phyloP scores from a whole-genome alignment of 2,888 invertebrate species.

The Aphodius granarius region DNA sequence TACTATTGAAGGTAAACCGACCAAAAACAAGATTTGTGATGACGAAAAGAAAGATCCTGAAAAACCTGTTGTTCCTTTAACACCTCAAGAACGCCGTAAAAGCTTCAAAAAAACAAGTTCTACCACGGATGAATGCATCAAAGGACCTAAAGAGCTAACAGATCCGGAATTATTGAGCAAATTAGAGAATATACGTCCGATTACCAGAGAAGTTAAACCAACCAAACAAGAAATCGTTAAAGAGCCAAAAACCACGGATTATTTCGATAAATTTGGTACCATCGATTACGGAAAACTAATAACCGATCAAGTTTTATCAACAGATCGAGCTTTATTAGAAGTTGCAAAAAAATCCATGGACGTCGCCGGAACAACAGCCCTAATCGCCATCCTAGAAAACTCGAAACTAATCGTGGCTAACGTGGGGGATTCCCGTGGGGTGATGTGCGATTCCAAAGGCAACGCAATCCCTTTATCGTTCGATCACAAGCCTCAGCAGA shows the following conservation, averaged over 20 bases:
- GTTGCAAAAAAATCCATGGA: constrained; percentile 77
- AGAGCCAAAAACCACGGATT: constrained; percentile 60
- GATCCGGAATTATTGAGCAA: constrained; percentile 69
- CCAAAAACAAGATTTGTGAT: constrained; percentile 35
- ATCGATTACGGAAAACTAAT: constrained; percentile 81
- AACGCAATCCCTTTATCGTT: constrained; percentile 90
- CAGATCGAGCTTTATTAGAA: constrained; percentile 79
- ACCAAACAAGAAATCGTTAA: constrained; percentile 55
- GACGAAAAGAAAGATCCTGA: constrained; percentile 54
- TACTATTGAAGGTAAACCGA: constrained; percentile 61
- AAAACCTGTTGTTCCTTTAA: constrained; percentile 51
- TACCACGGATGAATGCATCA: constrained; percentile 56
- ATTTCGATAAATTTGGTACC: constrained; percentile 70
- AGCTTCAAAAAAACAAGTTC: constrained; percentile 69
- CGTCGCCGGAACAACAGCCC: constrained; percentile 87
- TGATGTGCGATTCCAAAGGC: constrained; percentile 90
- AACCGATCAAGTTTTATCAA: constrained; percentile 84
- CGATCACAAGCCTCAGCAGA: constrained; percentile 97
- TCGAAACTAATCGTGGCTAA: constrained; percentile 88
- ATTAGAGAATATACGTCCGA: constrained; percentile 62
- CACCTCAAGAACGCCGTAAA: constrained; percentile 60
- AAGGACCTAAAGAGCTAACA: constrained; percentile 60
- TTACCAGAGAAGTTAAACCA: constrained; percentile 65
- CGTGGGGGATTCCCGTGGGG: constrained; percentile 95
- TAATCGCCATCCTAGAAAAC: constrained; percentile 85